Percentiles rank a stretch among this genome's conserved stretches.
These are phyloP conservation scores for Holcopasites calliopsidis DNA, from an alignment of 1,140 invertebrate species.

Conservation along the genomic window DNA sequence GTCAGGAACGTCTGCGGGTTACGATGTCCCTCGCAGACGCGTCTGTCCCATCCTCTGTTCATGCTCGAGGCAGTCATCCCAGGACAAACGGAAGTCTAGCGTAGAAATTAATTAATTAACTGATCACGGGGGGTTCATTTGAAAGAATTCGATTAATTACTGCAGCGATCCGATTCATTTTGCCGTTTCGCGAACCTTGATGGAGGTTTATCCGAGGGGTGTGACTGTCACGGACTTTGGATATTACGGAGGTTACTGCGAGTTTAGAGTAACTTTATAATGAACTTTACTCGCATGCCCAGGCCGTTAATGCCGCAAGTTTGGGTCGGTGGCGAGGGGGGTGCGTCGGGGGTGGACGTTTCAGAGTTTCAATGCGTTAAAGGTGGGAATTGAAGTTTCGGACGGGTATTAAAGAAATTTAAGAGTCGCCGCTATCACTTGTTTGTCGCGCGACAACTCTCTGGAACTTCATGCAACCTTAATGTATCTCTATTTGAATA, in stretches of 20 bases:
- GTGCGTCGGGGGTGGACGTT: no score
- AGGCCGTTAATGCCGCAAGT: neutral
- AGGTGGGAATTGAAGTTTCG: neutral
- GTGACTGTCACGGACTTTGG: neutral
- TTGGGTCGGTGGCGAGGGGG: neutral
- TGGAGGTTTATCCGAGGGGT: neutral
- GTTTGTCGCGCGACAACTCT: no score
- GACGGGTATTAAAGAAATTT: neutral
- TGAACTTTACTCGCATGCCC: neutral
- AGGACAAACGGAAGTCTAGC: no score
- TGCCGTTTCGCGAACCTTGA: no score
- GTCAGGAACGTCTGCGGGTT: slow-evolving; percentile 34
- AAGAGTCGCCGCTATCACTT: neutral
- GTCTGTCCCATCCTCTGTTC: neutral
- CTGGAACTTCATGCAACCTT: no score
- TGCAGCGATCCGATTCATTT: no score
- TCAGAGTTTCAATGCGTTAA: neutral
- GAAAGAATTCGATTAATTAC: no score
- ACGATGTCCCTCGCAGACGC: slow-evolving; percentile 16
- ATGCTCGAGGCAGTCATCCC: neutral
- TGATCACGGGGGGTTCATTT: no score
- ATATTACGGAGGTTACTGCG: neutral
- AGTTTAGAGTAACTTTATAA: neutral
- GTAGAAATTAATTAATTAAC: no score
- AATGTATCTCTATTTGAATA: no score